A percentile compares a stretch with the other conserved stretches of the same genome.
Conservation (phyloP, 2,888 invertebrate species). For the Andrena minutula region DNA sequence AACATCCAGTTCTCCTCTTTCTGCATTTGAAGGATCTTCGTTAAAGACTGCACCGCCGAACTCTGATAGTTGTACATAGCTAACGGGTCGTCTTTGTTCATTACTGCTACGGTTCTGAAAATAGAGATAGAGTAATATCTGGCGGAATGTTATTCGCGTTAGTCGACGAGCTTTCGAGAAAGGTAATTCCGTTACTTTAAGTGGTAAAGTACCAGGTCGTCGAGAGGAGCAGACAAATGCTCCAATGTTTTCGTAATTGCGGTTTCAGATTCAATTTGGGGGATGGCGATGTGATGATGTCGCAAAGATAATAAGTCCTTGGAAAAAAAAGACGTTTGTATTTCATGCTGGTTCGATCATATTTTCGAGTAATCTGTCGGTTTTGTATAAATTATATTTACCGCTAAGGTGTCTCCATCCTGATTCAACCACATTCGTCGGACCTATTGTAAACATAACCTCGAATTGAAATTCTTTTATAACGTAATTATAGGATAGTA, state of each 20-base stretch:
- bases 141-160: not conserved
- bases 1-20: conserved; percentile 99
- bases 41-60: conserved; percentile 91
- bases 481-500: too few species aligned
- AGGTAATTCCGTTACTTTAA: conserved; percentile 74
- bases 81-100: conserved; percentile 85
- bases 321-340: conserved; percentile 36
- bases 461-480: conserved; percentile 1
- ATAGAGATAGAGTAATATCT: conserved; percentile 25
- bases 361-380: not conserved
- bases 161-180: not conserved
- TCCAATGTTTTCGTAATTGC: conserved; percentile 80
- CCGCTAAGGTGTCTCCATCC: conserved; percentile 81
- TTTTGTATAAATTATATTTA: conserved; percentile 64
- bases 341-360: conserved; percentile 8
- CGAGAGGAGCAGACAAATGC: conserved; percentile 78
- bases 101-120: conserved; percentile 86
- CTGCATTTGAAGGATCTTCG: conserved; percentile 93
- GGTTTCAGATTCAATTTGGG: conserved; percentile 76
- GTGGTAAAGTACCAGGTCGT: conserved; percentile 80
- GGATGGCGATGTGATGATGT: conserved; percentile 75
- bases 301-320: conserved; percentile 81
- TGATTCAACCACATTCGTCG: conserved; percentile 80
- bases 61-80: conserved; percentile 93
- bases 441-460: conserved; percentile 73